Evolutionary conservation across 2,113 vertebrate species (phyloP), one percentile per base, ranked within the genome.

Genomic region (Campylorhamphus procurvoides): DNA sequence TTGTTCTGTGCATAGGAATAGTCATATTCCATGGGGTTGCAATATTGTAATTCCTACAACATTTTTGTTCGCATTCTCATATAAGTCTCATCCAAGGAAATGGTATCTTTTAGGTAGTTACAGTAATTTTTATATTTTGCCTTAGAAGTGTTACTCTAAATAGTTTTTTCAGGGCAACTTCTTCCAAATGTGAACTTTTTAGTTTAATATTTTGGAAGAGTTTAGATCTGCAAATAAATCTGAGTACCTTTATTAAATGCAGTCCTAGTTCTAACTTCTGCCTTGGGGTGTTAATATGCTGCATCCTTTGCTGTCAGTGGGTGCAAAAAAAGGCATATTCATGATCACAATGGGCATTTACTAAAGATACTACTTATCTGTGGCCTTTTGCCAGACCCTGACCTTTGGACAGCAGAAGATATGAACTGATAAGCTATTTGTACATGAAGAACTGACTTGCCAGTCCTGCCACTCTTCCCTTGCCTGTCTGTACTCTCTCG

Each of bases 341-440:
- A 13, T 0, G 1, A 14, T 46, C 12, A 14, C 14, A 60, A 22
- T 23, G 17, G 20, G 14, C 24, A 25, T n/a, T 66, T 47, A 14
- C 2, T 66, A 16, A 23, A n/a, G 35, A 10, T 50, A 4, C 2
- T 35, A 0, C n/a, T 63, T 56, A 35, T 24, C 49, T 29, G 14
- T 42, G 53, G 23, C 17, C 8, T 3, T 47, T 68, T 91, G 14
- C 29, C 39, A 85, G 47, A 60, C 14, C 15, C 28, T 35, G 58
- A 22, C 25, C 46, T 76, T 50, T 74, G 52, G 18, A 3, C 19
- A 42, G 46, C 39, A n/a, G 73, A 25, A 84, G 40, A 7, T 80
- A 10, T 0, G 42, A 77, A 53, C 25, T n/a, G 10, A 3, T 29
- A 66, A 53, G 12, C 10, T 64, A 0, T n/a, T 44, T 2, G 4